Evolutionary conservation across 1,140 invertebrate species (phyloP).

Genomic region (Sogatella furcifera): DNA sequence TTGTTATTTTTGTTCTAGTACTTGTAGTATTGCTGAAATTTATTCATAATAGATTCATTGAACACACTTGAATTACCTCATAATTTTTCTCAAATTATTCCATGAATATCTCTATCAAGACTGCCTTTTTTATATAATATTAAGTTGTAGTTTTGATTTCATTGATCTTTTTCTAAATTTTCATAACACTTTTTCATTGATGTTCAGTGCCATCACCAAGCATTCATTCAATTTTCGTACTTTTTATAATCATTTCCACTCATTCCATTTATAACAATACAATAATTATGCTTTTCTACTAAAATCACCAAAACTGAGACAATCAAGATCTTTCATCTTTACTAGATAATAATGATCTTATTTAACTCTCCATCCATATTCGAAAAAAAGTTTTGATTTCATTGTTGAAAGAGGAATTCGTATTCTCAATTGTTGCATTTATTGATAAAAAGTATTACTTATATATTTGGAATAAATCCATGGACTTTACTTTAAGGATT

Average conservation of each 20-base stretch:
- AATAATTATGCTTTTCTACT: too few relatives aligned
- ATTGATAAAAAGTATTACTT: conserved; percentile 1
- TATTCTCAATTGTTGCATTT: neutral
- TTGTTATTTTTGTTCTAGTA: too few relatives aligned
- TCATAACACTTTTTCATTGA: neutral
- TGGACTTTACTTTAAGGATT: conserved; percentile 7
- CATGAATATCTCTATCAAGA: neutral
- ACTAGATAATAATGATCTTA: too few relatives aligned
- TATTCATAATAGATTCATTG: too few relatives aligned
- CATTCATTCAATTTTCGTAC: too few relatives aligned
- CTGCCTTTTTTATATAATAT: neutral
- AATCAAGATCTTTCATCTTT: too few relatives aligned
- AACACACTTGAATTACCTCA: conserved; percentile 1
- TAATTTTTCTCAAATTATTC: neutral
- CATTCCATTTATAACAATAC: too few relatives aligned
- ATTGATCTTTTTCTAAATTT: neutral
- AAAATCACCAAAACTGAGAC: too few relatives aligned
- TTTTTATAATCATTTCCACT: too few relatives aligned
- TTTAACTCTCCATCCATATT: too few relatives aligned
- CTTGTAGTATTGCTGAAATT: too few relatives aligned
- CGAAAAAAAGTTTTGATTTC: conserved; percentile 5
- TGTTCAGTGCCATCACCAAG: neutral
- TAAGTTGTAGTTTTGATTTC: conserved; percentile 5
- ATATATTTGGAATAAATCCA: neutral
- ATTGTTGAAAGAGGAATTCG: conserved; percentile 7